These are phyloP conservation scores for Boulengeromyrus knoepffleri DNA, from an alignment of 2,113 vertebrate genomes.

Conservation along the genomic window DNA sequence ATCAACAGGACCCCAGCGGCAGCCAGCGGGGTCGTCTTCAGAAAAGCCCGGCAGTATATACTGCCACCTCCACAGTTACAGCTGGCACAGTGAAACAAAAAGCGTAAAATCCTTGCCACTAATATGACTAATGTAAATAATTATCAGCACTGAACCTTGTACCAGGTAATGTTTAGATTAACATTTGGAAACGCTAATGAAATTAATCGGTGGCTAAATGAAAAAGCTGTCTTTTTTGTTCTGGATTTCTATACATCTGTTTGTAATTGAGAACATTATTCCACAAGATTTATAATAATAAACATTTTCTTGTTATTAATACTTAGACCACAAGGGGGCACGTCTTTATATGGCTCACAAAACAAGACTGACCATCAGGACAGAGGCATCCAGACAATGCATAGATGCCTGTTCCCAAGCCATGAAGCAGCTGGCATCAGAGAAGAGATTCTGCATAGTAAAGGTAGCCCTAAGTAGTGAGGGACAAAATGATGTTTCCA, in stretches of 20 bases:
- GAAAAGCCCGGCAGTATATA: constrained; percentile 28
- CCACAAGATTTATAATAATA: neutral
- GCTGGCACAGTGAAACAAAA: neutral
- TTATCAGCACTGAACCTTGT: neutral
- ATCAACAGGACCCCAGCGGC: constrained; percentile 60
- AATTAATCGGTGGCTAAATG: neutral
- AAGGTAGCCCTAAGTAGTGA: neutral
- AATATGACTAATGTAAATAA: neutral
- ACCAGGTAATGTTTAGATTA: neutral
- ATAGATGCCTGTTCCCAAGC: neutral
- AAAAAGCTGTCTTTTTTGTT: neutral
- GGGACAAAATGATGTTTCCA: neutral
- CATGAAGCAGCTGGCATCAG: neutral
- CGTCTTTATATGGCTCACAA: neutral
- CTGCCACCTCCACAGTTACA: neutral
- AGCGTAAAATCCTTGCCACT: neutral
- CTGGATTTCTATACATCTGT: neutral
- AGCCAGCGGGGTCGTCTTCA: constrained; percentile 48
- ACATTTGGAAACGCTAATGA: neutral
- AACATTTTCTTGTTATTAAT: neutral
- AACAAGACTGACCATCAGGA: neutral
- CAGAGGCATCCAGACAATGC: neutral
- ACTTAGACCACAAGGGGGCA: neutral
- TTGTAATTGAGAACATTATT: neutral
- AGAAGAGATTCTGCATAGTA: neutral